Evolutionary conservation across 2,888 invertebrate genomes (phyloP).

Genomic region (Anagyrus pseudococci): DNA sequence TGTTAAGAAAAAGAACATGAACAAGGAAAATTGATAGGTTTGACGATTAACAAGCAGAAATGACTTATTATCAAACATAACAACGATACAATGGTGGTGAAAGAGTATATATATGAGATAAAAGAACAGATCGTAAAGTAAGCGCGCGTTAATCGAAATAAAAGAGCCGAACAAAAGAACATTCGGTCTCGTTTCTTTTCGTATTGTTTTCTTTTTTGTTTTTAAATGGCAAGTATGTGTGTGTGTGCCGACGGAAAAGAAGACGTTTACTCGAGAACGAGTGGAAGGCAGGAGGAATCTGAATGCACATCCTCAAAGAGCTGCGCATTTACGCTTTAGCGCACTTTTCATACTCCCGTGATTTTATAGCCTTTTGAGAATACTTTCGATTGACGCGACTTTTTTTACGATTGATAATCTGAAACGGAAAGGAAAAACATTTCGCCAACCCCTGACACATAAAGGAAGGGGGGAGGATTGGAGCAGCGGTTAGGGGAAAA

Average conservation of each 20-base stretch:
- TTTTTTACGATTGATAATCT: slow-evolving; percentile 38
- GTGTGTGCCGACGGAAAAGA: too few species aligned
- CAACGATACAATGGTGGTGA: slow-evolving; percentile 34
- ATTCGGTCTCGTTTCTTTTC: too few species aligned
- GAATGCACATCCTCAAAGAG: too few species aligned
- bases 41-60: slow-evolving; percentile 38
- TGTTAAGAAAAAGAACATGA: slow-evolving; percentile 24
- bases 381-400: slow-evolving; percentile 29
- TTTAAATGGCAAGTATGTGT: too few species aligned
- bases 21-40: slow-evolving; percentile 25
- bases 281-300: not conserved
- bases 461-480: not conserved
- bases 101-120: not conserved
- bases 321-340: too few species aligned
- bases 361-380: too few species aligned
- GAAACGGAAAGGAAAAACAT: slow-evolving; percentile 33
- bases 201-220: too few species aligned
- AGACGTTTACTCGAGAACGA: not conserved
- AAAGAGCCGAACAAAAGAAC: not conserved
- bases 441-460: slow-evolving; percentile 2
- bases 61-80: slow-evolving; percentile 38
- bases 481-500: too few species aligned
- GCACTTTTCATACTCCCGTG: too few species aligned
- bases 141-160: slow-evolving; percentile 24
- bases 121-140: slow-evolving; percentile 30